phyloP scores from a whole-genome alignment of 1,140 invertebrate genomes.

The Calephelis nemesis region DNA sequence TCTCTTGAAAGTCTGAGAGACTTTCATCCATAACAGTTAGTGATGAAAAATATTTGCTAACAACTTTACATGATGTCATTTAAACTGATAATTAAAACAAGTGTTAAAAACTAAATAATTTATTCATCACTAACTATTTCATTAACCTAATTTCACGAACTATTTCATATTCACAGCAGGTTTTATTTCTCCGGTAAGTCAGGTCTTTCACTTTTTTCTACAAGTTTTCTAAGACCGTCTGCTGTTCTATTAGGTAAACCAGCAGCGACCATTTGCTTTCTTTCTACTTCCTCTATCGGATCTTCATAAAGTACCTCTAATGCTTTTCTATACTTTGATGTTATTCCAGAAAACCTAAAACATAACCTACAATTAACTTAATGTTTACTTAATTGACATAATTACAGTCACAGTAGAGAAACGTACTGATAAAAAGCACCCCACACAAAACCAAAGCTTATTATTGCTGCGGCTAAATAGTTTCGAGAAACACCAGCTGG shows the following conservation, averaged over 20 bases:
- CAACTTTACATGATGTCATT: slow-evolving; percentile 37
- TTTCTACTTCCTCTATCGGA: slow-evolving; percentile 64
- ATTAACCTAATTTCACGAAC: no score
- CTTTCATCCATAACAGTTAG: slow-evolving; percentile 64
- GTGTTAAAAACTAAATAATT: slow-evolving; percentile 38
- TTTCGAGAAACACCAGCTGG: slow-evolving; percentile 70
- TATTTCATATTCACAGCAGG: slow-evolving; percentile 31
- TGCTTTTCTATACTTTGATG: slow-evolving; percentile 48
- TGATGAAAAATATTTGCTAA: slow-evolving; percentile 57
- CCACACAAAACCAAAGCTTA: slow-evolving; percentile 48
- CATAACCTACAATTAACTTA: slow-evolving; percentile 15
- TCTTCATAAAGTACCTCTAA: slow-evolving; percentile 58
- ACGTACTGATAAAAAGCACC: slow-evolving; percentile 58
- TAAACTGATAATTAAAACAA: slow-evolving; percentile 54
- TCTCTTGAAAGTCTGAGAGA: slow-evolving; percentile 54
- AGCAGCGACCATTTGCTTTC: slow-evolving; percentile 57
- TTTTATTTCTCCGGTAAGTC: slow-evolving; percentile 58
- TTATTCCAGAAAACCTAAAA: slow-evolving; percentile 51
- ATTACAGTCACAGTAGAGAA: neutral
- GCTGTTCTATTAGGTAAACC: slow-evolving; percentile 47
- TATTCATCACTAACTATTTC: slow-evolving; percentile 29
- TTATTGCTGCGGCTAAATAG: slow-evolving; percentile 54
- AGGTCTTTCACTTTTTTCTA: slow-evolving; percentile 45
- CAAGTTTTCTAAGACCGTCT: slow-evolving; percentile 43
- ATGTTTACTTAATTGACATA: neutral